Conservation (phyloP, 2,888 invertebrate genomes). For the Caenorhabditis afra region DNA sequence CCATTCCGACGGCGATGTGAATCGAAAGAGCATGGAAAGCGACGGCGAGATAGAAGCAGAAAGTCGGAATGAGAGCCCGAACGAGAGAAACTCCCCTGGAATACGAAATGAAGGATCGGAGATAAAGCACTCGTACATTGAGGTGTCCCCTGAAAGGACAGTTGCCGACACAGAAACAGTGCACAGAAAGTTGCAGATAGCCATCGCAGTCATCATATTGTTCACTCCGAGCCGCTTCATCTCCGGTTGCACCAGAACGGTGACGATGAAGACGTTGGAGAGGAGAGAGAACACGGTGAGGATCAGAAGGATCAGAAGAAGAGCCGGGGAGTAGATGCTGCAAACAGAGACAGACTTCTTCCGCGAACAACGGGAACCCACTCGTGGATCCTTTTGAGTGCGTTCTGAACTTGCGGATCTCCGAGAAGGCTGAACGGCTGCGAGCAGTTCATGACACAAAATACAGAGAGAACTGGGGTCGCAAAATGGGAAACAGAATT, state of each 20-base stretch:
- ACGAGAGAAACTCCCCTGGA: background rate
- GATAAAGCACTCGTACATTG: background rate
- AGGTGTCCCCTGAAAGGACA: background rate
- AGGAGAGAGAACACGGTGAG: background rate
- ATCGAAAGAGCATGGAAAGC: slow-evolving; percentile 3
- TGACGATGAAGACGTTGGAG: background rate
- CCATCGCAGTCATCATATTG: slow-evolving; percentile 11
- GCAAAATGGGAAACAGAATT: too few relatives aligned
- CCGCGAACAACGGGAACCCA: too few relatives aligned
- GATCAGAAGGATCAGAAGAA: background rate
- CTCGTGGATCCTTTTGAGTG: background rate
- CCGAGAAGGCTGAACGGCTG: slow-evolving; percentile 4
- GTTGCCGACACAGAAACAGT: background rate
- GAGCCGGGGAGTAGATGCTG: background rate
- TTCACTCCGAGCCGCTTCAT: background rate
- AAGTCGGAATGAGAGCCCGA: background rate
- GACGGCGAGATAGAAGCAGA: background rate
- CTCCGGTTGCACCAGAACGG: background rate
- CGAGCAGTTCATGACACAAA: slow-evolving; percentile 5
- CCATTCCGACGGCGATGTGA: slow-evolving; percentile 5
- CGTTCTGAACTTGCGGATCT: background rate
- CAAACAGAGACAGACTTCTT: background rate
- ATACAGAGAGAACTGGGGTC: too few relatives aligned
- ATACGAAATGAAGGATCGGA: background rate
- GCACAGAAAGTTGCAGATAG: background rate